Conservation (phyloP, 30 jellyfish, hydroid and myxozoan genomes). For the Pseudorhiza aurosa region DNA sequence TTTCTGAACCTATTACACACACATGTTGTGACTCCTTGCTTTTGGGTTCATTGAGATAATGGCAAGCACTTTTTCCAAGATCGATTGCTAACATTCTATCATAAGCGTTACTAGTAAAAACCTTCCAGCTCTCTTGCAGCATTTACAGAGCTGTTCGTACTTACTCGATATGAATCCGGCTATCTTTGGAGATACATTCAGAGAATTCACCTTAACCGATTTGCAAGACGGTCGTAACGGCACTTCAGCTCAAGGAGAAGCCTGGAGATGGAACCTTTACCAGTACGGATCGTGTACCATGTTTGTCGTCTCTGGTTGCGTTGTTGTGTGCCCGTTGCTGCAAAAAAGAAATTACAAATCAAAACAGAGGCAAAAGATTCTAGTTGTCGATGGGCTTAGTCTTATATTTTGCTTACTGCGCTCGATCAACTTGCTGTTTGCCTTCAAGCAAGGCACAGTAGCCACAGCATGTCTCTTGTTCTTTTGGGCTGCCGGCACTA, state of each 20-base stretch:
- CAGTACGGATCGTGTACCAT: constrained; percentile 46
- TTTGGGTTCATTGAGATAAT: too few species aligned
- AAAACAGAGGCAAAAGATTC: constrained; percentile 41
- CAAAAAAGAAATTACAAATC: constrained; percentile 56
- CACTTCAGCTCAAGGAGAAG: background rate
- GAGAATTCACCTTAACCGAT: background rate
- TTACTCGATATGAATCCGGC: constrained; percentile 13
- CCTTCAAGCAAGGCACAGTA: constrained; percentile 15
- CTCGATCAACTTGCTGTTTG: constrained; percentile 22
- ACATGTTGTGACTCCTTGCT: too few species aligned
- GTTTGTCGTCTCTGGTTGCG: constrained; percentile 42
- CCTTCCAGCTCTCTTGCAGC: too few species aligned
- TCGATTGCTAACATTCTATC: too few species aligned
- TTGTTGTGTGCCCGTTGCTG: constrained; percentile 51
- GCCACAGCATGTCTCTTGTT: constrained; percentile 30
- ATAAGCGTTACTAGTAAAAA: too few species aligned
- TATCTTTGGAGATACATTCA: constrained; percentile 19
- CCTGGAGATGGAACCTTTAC: constrained; percentile 28
- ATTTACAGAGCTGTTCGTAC: too few species aligned
- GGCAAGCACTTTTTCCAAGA: too few species aligned
- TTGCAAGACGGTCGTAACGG: background rate
- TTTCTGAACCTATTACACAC: too few species aligned
- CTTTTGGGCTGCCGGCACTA: constrained; percentile 50
- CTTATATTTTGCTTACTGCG: constrained; percentile 34
- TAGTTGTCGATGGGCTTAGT: constrained; percentile 29